Percentiles rank a stretch among this genome's conserved stretches.
Evolutionary conservation across 1,140 invertebrate species (phyloP).

Genomic region (Scaptomyza pallida): DNA sequence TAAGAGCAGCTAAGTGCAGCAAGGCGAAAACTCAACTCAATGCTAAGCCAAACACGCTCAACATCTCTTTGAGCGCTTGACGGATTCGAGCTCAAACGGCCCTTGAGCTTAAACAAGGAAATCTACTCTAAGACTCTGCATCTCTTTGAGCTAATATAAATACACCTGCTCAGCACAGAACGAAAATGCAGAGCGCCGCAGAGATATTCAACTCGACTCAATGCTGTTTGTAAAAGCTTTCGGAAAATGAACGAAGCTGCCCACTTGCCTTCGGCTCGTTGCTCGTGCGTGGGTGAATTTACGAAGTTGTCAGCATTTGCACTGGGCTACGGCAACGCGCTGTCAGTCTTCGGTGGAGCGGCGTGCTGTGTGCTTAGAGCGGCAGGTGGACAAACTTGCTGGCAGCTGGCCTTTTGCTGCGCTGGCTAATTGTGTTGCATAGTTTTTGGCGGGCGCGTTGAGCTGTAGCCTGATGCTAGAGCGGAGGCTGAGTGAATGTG

Average conservation of each 20-base stretch:
- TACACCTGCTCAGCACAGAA: slow-evolving; percentile 2
- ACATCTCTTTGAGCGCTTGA: slow-evolving; percentile 4
- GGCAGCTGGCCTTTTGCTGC: background rate
- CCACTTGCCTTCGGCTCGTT: slow-evolving; percentile 2
- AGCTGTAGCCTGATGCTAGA: background rate
- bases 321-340: slow-evolving; percentile 8
- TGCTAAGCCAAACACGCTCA: background rate
- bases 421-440: slow-evolving; percentile 46
- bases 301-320: slow-evolving; percentile 23
- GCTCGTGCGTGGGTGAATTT: slow-evolving; percentile 48
- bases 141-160: background rate
- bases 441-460: slow-evolving; percentile 67
- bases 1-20: too few relatives aligned
- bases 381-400: slow-evolving; percentile 31
- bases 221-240: slow-evolving; percentile 12
- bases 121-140: background rate
- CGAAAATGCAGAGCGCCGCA: background rate
- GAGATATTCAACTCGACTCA: slow-evolving; percentile 2
- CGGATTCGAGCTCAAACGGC: too few relatives aligned
- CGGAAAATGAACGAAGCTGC: background rate
- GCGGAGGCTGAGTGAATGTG: slow-evolving; percentile 40
- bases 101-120: too few relatives aligned
- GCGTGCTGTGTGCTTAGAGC: slow-evolving; percentile 60
- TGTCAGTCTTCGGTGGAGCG: slow-evolving; percentile 68
- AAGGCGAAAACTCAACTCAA: slow-evolving; percentile 4